Evolutionary conservation across 2,113 vertebrate species (phyloP).

Genomic region (Nansenia antarctica): DNA sequence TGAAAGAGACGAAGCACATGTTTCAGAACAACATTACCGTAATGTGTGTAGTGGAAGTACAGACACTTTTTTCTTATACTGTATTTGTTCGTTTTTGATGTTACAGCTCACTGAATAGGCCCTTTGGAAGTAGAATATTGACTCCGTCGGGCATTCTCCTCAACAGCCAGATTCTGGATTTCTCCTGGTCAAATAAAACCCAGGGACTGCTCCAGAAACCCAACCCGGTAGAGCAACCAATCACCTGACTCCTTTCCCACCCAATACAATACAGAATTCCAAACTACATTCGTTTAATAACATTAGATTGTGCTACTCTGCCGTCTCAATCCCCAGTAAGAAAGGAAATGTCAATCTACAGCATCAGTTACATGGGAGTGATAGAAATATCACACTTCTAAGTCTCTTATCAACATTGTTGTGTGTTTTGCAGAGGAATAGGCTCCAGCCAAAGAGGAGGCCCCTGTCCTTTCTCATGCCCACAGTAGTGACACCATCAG

Average conservation of each 20-base stretch:
- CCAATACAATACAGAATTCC: neutral
- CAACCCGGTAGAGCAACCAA: constrained; percentile 77
- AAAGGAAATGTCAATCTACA: too few relatives aligned
- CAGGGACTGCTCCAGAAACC: constrained; percentile 51
- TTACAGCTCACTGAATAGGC: constrained; percentile 81
- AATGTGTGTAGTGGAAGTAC: constrained; percentile 12
- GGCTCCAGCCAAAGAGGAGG: constrained; percentile 71
- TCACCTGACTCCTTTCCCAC: too few relatives aligned
- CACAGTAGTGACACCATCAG: constrained; percentile 76
- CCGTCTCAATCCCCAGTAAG: neutral
- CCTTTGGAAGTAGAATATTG: constrained; percentile 85
- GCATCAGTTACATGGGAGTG: too few relatives aligned
- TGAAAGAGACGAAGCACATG: neutral
- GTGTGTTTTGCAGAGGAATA: constrained; percentile 70
- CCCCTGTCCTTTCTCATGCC: constrained; percentile 81
- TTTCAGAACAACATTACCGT: constrained; percentile 14
- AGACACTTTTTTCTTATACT: constrained; percentile 11
- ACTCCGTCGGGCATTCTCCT: constrained; percentile 83
- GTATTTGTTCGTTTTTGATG: constrained; percentile 12
- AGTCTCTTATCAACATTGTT: constrained; percentile 7
- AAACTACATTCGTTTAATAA: neutral
- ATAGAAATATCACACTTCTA: too few relatives aligned
- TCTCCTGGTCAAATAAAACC: constrained; percentile 80
- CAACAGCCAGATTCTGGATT: constrained; percentile 86
- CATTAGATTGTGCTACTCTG: neutral